Percentiles rank a stretch among this genome's conserved stretches.
Conservation (phyloP, 2,888 invertebrate genomes). For the Melanophora roralis region DNA sequence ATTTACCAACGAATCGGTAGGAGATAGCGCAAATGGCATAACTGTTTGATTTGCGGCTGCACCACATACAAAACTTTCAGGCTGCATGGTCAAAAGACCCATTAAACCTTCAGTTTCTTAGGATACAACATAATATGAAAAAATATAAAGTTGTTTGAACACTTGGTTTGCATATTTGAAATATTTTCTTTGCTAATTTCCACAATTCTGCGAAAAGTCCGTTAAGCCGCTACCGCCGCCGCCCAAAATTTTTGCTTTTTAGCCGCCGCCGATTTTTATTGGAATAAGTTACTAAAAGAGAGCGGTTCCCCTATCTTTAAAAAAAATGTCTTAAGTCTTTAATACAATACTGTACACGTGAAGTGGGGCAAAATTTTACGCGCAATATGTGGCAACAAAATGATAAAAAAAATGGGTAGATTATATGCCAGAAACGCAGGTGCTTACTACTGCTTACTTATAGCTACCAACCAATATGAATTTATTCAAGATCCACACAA, state of each 20-base stretch:
- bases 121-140: too few relatives aligned
- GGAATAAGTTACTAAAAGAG: conserved; percentile 67
- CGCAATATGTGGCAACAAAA: conserved; percentile 79
- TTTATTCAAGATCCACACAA: conserved; percentile 76
- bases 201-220: too few relatives aligned
- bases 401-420: conserved; percentile 78
- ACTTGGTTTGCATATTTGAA: too few relatives aligned
- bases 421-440: conserved; percentile 78
- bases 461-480: conserved; percentile 79
- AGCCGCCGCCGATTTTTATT: too few relatives aligned
- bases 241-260: too few relatives aligned
- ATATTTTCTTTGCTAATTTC: too few relatives aligned
- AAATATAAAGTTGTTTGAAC: too few relatives aligned
- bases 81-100: background rate
- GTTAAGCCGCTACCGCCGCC: too few relatives aligned
- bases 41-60: background rate
- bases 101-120: too few relatives aligned
- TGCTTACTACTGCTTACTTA: conserved; percentile 78
- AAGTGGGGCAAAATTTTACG: conserved; percentile 80
- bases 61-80: background rate
- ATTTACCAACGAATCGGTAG: background rate
- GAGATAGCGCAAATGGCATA: background rate
- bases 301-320: conserved; percentile 64
- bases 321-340: conserved; percentile 79
- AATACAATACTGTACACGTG: conserved; percentile 79